A percentile compares a stretch with the other conserved stretches of the same genome.
phyloP scores from a whole-genome alignment of 30 jellyfish, hydroid and myxozoan genomes.

The Euphysa ruthae region DNA sequence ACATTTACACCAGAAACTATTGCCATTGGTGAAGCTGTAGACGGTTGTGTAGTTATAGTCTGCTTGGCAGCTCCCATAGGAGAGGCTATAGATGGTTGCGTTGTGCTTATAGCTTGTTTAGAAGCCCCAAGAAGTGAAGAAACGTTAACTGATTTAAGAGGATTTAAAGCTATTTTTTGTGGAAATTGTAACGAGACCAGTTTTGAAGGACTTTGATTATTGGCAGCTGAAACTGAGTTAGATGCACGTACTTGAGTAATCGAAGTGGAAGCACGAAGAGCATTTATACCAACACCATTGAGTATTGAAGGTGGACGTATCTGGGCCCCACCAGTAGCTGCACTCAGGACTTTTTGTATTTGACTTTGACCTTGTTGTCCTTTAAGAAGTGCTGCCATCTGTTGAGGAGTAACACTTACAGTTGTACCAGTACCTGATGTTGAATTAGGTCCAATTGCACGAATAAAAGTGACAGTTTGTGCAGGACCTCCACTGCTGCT shows the following conservation, averaged over 20 bases:
- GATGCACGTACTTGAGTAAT: slow-evolving; percentile 23
- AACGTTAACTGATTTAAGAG: slow-evolving; percentile 7
- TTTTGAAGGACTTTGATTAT: slow-evolving; percentile 24
- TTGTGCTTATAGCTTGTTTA: slow-evolving; percentile 1
- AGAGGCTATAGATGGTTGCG: slow-evolving; percentile 9
- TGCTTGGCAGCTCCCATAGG: slow-evolving; percentile 4
- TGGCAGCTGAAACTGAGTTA: slow-evolving; percentile 6
- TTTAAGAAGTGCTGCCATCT: slow-evolving; percentile 84
- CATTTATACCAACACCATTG: slow-evolving; percentile 18
- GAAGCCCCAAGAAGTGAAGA: slow-evolving; percentile 14
- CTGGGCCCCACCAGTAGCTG: slow-evolving; percentile 52
- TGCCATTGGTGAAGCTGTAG: slow-evolving; percentile 16
- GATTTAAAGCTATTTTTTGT: slow-evolving; percentile 19
- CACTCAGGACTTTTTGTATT: slow-evolving; percentile 42
- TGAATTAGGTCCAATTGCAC: slow-evolving; percentile 87
- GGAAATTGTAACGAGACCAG: slow-evolving; percentile 25
- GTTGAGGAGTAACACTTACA: slow-evolving; percentile 95
- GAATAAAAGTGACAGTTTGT: slow-evolving; percentile 86
- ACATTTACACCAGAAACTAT: slow-evolving; percentile 35
- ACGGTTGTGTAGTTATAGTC: slow-evolving; percentile 8
- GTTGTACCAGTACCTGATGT: slow-evolving; percentile 80
- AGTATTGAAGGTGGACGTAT: slow-evolving; percentile 26
- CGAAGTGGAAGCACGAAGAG: slow-evolving; percentile 24
- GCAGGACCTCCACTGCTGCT: slow-evolving; percentile 97
- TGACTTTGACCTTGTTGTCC: slow-evolving; percentile 85